Base-by-base conservation (phyloP, 2,113 vertebrate species). In the Perognathus longimembris region DNA sequence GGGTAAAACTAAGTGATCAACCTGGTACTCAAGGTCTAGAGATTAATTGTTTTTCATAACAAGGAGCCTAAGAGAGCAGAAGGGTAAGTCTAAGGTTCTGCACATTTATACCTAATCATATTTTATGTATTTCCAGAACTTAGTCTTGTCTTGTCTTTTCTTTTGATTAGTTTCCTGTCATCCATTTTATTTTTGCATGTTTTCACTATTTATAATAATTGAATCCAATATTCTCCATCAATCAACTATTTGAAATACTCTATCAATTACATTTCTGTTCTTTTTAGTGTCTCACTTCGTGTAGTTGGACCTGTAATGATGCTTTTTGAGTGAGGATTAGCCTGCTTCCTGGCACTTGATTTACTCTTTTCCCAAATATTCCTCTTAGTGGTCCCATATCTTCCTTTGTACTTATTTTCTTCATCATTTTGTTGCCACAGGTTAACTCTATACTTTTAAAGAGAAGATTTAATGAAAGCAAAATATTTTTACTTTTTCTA, bases 401-500 rank as follows among this genome's bases (percentile, higher is more conserved):
- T 90, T 80, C 28, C 38, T 59, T 85, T 70, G 5, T 26, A n/a
- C 61, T 42, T 50, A 3, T 76, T 69, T 54, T 11, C 10, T 26
- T 1, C 18, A 26, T 30, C 15, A 45, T 88, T 75, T 67, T 87
- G 9, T 18, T 45, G 24, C 2, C 77, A 82, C 38, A 9, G 1
- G 12, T 63, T 50, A 14, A 54, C 4, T n/a, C 1, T 0, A n/a
- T 76, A 38, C 21, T 81, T 88, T 14, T 17, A 28, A 69, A 45
- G 30, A 88, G 22, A 70, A 77, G 10, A n/a, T 74, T 0, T 17
- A 73, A 6, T 75, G n/a, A 50, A 82, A 82, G 7, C 38, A 34
- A 70, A 71, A 54, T 66, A 28, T 5, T 38, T 94, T 70, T 83
- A 87, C 42, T 38, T 66, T 87, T 76, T 57, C 45, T 12, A 45